Evolutionary conservation across 2,888 invertebrate genomes (phyloP), one percentile per base, ranked within the genome.

Genomic region (Frankliniella intonsa): DNA sequence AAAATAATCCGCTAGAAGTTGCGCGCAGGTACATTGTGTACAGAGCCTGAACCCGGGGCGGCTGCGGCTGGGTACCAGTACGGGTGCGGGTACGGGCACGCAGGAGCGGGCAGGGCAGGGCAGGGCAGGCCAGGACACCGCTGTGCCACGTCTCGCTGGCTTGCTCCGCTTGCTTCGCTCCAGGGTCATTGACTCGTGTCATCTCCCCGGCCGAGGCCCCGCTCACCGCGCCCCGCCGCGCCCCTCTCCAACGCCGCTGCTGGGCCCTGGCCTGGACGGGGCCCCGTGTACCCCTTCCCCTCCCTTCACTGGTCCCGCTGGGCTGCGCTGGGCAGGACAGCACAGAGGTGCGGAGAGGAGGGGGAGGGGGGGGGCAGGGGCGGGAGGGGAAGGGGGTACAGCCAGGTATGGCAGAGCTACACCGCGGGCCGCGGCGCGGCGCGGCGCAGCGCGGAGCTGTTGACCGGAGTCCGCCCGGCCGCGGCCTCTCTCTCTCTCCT

Each of bases 181-280:
- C 69, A 76, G 69, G 69, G 69, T 76, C 69, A 25, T 76, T 76
- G 69, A 76, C 69, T 76, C 69, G 69, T 76, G 69, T 76, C 69
- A 76, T 76, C 69, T 76, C 69, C 69, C 69, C 22, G 22, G 9
- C 69, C 22, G 69, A 14, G 62, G 19, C 62, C 22, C 25, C 69
- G 25, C 69, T 25, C 69, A 3, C 69, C 25, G 22, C 25, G 22
- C 69, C 69, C 25, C 69, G 7, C n/a, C n/a, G 62, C 19, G 62
- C 62, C 62, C 62, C 17, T 17, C 14, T 17, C 62, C 62, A 14
- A 19, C 11, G 62, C 14, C 38, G 2, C 38, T 38, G 38, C 38
- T 38, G 38, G 38, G 2, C 38, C n/a, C n/a, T n/a, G 38, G 38
- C 3, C 38, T 2, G 38, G 38, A 5, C 38, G 55, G 55, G 14